Evolutionary conservation across 2,797 vertebrate species (phyloP), one percentile per base, ranked within the genome.

Genomic region (Myotis findleyi): DNA sequence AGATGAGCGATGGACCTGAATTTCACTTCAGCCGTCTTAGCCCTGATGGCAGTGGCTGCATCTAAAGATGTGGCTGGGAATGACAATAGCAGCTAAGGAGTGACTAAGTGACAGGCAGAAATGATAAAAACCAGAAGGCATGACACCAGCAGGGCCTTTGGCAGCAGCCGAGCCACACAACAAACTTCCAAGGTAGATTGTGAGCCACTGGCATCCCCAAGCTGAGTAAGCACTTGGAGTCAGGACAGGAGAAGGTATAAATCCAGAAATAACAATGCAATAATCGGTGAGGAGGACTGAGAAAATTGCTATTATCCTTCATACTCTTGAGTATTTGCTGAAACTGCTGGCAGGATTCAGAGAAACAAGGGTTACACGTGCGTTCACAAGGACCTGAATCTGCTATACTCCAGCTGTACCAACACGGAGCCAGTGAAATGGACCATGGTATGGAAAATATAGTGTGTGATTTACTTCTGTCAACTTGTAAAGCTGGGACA

Each of bases 391-490:
- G 87, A 89, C 62, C 64, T 66, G 81, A 95, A 64, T 76, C 83
- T 84, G 57, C 93, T 66, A 3, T 14, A 44, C 33, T 69, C 95
- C 96, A 97, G 96, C 96, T 97, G 96, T 93, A 96, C 94, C 95
- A 97, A 97, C 96, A 97, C 38, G 27, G 64, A 90, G 94, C 89
- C 87, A 91, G 93, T 69, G 96, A 96, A 97, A 97, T 84, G 89
- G 95, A 90, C 95, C 96, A 95, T 96, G 49, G 44, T 94, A 95
- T 96, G 90, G 85, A 97, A 97, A 97, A 96, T 95, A 97, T 16
- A 96, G 84, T 36, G 38, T 95, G 87, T 84, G 92, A 96, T 96
- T 96, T 94, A 94, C 95, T 96, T 95, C 93, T 96, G 96, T 96
- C 94, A 96, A 92, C 87, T 95, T 95, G 73, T 92, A 97, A 97